Conservation (phyloP, 2,888 invertebrate genomes). For the Epirrita christyi region DNA sequence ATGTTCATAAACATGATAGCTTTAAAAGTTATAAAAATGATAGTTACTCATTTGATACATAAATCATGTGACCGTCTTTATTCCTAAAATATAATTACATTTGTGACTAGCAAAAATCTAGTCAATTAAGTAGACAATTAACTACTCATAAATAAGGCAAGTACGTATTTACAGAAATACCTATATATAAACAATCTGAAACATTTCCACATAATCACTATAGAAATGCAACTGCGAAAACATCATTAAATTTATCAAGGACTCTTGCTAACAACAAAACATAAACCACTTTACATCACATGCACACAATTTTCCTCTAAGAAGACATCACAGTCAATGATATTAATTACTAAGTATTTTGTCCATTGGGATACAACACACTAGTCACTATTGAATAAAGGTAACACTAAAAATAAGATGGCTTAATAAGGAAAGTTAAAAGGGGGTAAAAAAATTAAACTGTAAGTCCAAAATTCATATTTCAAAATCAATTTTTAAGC, state of each 20-base stretch:
- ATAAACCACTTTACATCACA: conserved; percentile 70
- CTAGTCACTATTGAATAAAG: background rate
- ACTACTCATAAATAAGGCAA: conserved; percentile 74
- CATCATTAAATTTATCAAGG: conserved; percentile 52
- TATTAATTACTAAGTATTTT: conserved; percentile 54
- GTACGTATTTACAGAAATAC: conserved; percentile 75
- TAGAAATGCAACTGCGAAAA: conserved; percentile 72
- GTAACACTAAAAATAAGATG: background rate
- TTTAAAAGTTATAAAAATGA: too few relatives aligned
- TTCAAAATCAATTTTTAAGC: too few relatives aligned
- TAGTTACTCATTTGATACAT: too few relatives aligned
- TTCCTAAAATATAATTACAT: conserved; percentile 50
- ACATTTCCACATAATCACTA: conserved; percentile 60
- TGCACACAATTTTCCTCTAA: conserved; percentile 76
- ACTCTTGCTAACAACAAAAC: conserved; percentile 70
- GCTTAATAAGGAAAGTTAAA: background rate
- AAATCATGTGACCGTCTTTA: conserved; percentile 46
- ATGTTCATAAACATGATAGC: too few relatives aligned
- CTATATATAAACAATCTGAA: conserved; percentile 67
- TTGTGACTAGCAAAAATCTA: conserved; percentile 80
- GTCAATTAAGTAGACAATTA: conserved; percentile 70
- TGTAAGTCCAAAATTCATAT: too few relatives aligned
- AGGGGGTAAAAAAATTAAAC: background rate
- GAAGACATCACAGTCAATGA: conserved; percentile 84
- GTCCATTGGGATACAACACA: conserved; percentile 24